phyloP scores from a whole-genome alignment of 2,797 vertebrate genomes.

The Denticeps clupeoides region DNA sequence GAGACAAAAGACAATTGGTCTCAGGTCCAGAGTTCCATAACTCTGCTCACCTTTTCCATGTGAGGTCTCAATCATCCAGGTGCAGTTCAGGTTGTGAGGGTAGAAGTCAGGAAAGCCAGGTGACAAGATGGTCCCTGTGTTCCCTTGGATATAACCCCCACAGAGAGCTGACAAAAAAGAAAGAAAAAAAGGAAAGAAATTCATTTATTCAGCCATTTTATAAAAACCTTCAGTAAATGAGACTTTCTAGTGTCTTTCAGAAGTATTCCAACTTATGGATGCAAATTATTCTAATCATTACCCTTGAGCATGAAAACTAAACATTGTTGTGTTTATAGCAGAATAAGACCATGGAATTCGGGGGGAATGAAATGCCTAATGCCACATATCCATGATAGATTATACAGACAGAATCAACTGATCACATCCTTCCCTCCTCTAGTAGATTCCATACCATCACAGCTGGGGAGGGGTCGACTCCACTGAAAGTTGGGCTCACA shows the following conservation, averaged over 20 bases:
- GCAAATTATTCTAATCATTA: constrained; percentile 42
- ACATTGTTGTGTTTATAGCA: constrained; percentile 45
- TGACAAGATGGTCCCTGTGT: constrained; percentile 86
- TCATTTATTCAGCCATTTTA: no score
- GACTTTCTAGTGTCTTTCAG: constrained; percentile 42
- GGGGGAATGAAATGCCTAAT: no score
- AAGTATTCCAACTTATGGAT: constrained; percentile 33
- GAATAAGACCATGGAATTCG: no score
- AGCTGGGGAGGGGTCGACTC: constrained; percentile 92
- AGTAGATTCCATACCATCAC: constrained; percentile 84
- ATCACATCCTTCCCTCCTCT: no score
- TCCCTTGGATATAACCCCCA: constrained; percentile 89
- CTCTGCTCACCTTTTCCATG: constrained; percentile 87
- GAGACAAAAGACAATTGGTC: not conserved
- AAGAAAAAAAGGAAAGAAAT: no score
- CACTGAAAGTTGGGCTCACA: constrained; percentile 99
- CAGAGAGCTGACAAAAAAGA: constrained; percentile 68
- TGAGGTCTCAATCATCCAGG: constrained; percentile 91
- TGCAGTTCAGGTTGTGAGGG: constrained; percentile 97
- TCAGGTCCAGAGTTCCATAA: not conserved
- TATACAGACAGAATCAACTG: no score
- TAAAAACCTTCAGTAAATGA: constrained; percentile 32
- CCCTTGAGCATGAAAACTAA: constrained; percentile 31
- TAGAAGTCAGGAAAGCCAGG: constrained; percentile 98
- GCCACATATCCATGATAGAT: no score